Percentiles rank a stretch among this genome's conserved stretches.
Conservation (phyloP, 2,888 invertebrate genomes). For the Boloria euphrosyne region DNA sequence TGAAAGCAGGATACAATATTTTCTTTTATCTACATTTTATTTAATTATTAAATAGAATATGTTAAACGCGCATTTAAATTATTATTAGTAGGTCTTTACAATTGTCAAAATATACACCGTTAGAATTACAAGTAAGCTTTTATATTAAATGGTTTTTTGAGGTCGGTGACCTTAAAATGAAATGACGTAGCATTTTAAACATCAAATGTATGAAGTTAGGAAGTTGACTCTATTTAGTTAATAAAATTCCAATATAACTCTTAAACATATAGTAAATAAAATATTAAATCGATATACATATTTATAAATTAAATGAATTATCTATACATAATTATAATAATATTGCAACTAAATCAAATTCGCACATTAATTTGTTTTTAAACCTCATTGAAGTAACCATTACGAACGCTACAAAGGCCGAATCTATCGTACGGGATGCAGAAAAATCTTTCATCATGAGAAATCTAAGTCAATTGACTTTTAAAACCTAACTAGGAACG, state of each 20-base stretch:
- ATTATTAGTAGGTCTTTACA: conserved; percentile 26
- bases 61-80: conserved; percentile 2
- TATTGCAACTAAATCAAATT: too few relatives aligned
- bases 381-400: too few relatives aligned
- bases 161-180: conserved; percentile 29
- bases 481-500: too few relatives aligned
- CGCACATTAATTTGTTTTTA: too few relatives aligned
- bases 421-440: too few relatives aligned
- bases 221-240: conserved; percentile 26
- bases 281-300: too few relatives aligned
- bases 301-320: too few relatives aligned
- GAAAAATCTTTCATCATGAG: too few relatives aligned
- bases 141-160: conserved; percentile 31
- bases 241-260: background rate
- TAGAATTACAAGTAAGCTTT: conserved; percentile 28
- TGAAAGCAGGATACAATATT: conserved; percentile 8
- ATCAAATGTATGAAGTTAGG: conserved; percentile 22
- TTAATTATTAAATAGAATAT: background rate
- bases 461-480: too few relatives aligned
- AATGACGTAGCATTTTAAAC: conserved; percentile 34
- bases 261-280: too few relatives aligned
- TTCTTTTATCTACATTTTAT: conserved; percentile 14
- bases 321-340: too few relatives aligned
- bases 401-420: too few relatives aligned
- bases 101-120: conserved; percentile 28